Evolutionary conservation across 2,113 vertebrate genomes (phyloP).

Genomic region (Peromyscus maniculatus): DNA sequence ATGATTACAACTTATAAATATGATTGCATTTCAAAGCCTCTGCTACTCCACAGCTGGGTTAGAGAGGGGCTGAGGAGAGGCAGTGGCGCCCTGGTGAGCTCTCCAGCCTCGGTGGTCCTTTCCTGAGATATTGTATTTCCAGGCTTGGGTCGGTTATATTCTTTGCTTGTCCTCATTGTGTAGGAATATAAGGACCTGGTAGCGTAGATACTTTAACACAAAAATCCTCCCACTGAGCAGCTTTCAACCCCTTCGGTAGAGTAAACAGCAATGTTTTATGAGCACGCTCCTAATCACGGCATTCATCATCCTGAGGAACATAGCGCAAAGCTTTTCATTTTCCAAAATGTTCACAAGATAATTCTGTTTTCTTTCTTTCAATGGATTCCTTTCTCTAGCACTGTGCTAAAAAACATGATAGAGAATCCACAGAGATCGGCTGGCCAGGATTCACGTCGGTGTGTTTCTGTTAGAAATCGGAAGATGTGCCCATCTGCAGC

Average conservation of each 20-base stretch:
- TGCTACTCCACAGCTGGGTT: not conserved
- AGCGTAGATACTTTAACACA: slow-evolving; percentile 63
- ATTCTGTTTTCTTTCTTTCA: not conserved
- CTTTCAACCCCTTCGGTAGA: slow-evolving; percentile 58
- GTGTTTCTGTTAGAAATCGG: not conserved
- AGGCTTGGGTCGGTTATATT: not conserved
- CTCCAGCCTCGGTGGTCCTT: not conserved
- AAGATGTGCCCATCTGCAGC: not conserved
- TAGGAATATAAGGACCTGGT: slow-evolving; percentile 43
- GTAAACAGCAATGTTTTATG: slow-evolving; percentile 49
- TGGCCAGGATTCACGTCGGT: not conserved
- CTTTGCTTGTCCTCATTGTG: slow-evolving; percentile 49
- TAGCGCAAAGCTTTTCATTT: slow-evolving; percentile 71
- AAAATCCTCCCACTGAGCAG: slow-evolving; percentile 50
- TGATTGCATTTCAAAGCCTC: not conserved
- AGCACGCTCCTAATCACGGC: slow-evolving; percentile 57
- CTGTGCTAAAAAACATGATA: slow-evolving; percentile 1
- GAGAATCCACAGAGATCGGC: slow-evolving; percentile 11
- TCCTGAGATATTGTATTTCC: not conserved
- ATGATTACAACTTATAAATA: slow-evolving; percentile 32
- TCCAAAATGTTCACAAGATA: slow-evolving; percentile 67
- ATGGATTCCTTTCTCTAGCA: not conserved
- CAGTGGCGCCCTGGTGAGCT: not conserved
- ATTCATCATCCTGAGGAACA: slow-evolving; percentile 75
- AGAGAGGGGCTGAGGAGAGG: not conserved